Base-by-base conservation (phyloP, 2,888 invertebrate genomes). In the Pilophorus perplexus region DNA sequence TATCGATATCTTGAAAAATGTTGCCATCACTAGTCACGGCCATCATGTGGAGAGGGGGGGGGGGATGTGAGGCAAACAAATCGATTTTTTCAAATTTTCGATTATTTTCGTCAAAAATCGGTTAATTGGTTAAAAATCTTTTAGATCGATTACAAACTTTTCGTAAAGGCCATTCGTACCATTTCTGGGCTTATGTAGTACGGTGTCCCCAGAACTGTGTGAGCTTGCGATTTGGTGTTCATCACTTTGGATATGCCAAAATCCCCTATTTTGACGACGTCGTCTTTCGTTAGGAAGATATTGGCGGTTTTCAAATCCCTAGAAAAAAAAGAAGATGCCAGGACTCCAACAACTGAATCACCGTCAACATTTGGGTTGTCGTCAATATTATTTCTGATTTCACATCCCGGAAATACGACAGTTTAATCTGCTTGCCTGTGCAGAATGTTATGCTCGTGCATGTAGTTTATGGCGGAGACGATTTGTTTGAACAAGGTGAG, bases 151-250 rank as follows among this genome's bases (percentile, higher is more conserved):
- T n/a, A n/a, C n/a, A n/a, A 8, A 37, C 37, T 8, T 37, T 37
- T 37, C 12, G 37, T 37, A 8, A 37, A 37, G 37, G 8, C 12
- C 12, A 54, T 25, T 16, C 70, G 77, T 78, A 79, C 84, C 84
- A 87, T 86, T 78, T 87, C 87, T n/a, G 87, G 87, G 72, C 85
- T 86, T 68, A 87, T 84, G 74, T 87, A 87, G 74, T 86, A 86
- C 0, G 87, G 87, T 2, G 87, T 87, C 4, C 87, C 87, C n/a
- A 87, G 78, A 12, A 87, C 84, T 1, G 86, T 87, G 72, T 85
- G 83, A 1, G 86, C 86, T 72, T 83, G 84, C 25, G 82, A 81
- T 76, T 79, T 80, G 0, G 86, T 85, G 57, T 84, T 83, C 81
- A 88, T 81, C 74, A 87, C 83, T 77, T 88, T 88, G 1, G 86